Evolutionary conservation across 2,888 invertebrate genomes (phyloP).

Genomic region (Lepeophtheirus nordmannii): DNA sequence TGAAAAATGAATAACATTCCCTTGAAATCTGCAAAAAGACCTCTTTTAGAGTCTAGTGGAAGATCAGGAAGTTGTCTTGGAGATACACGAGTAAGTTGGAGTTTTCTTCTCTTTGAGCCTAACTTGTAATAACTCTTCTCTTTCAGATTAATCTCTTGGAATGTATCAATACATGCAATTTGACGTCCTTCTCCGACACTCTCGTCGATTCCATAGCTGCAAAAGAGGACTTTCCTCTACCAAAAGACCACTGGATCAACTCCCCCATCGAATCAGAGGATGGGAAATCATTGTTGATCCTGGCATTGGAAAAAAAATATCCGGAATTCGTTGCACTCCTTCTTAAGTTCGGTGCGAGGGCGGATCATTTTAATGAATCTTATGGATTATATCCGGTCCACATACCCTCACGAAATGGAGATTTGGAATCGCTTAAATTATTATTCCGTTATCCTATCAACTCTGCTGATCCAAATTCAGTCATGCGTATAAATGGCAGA

Average conservation of each 20-base stretch:
- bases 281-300: background rate
- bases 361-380: slow-evolving; percentile 16
- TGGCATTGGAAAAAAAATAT: background rate
- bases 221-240: slow-evolving; percentile 7
- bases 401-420: slow-evolving; percentile 1
- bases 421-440: slow-evolving; percentile 3
- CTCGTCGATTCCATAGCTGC: background rate
- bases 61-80: slow-evolving; percentile 21
- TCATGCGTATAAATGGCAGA: background rate
- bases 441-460: background rate
- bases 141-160: background rate
- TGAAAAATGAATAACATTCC: background rate
- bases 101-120: too few relatives aligned
- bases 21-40: background rate
- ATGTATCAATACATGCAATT: background rate
- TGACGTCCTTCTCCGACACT: background rate
- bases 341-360: slow-evolving; percentile 13
- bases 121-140: background rate
- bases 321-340: background rate
- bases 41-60: slow-evolving; percentile 4
- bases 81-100: slow-evolving; percentile 14
- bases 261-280: background rate
- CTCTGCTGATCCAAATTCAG: background rate
- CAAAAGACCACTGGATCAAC: slow-evolving; percentile 9
- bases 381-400: slow-evolving; percentile 12